Evolutionary conservation across 2,888 invertebrate genomes (phyloP).

Genomic region (Leptura quadrifasciata): DNA sequence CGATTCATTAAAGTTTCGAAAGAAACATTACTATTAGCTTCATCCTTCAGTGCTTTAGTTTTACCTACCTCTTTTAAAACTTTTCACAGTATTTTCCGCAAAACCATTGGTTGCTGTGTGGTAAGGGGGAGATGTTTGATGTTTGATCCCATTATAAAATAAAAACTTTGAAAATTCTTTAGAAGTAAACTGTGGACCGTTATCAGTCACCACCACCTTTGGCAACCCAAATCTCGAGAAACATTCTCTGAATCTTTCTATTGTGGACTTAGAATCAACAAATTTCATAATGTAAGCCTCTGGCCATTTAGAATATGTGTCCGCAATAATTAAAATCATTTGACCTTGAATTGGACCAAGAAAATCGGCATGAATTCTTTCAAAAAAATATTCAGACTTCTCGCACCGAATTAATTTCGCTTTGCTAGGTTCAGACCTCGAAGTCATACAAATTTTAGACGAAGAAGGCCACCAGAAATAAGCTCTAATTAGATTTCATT

Average conservation of each 20-base stretch:
- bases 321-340: conserved; percentile 36
- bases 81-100: too few relatives aligned
- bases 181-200: too few relatives aligned
- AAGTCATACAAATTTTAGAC: not conserved
- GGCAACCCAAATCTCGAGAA: not conserved
- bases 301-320: conserved; percentile 41
- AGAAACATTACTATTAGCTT: too few relatives aligned
- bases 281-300: conserved; percentile 31
- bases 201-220: not conserved
- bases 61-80: too few relatives aligned
- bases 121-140: not conserved
- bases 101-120: too few relatives aligned
- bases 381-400: conserved; percentile 18
- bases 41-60: too few relatives aligned
- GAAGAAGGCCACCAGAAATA: not conserved
- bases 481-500: not conserved
- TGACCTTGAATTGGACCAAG: conserved; percentile 32
- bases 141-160: not conserved
- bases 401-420: not conserved
- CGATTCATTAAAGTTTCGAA: too few relatives aligned
- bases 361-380: conserved; percentile 41
- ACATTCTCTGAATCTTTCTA: conserved; percentile 11
- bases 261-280: not conserved
- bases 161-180: not conserved
- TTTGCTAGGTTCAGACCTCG: not conserved